Percentiles rank a stretch among this genome's conserved stretches.
phyloP scores from a whole-genome alignment of 2,113 vertebrate species.

The human region DNA sequence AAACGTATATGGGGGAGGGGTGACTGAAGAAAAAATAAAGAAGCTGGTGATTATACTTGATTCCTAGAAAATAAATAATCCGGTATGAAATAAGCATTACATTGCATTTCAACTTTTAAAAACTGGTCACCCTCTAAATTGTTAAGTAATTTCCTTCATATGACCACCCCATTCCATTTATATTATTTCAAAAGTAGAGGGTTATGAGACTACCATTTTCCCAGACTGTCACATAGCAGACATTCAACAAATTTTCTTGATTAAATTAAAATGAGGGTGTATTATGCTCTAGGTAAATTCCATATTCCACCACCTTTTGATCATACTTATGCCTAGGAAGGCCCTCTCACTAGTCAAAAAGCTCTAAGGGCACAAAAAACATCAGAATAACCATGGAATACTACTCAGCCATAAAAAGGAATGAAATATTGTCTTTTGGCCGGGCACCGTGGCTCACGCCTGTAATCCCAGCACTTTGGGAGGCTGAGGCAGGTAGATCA shows the following conservation, averaged over 20 bases:
- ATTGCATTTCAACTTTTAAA: not conserved
- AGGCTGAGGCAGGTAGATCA: too few species aligned
- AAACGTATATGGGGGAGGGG: not conserved
- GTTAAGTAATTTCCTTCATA: not conserved
- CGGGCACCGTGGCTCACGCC: too few species aligned
- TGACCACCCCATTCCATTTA: not conserved
- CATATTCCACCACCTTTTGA: not conserved
- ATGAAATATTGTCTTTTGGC: too few species aligned
- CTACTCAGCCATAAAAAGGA: too few species aligned
- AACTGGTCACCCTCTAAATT: not conserved
- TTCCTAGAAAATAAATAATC: not conserved
- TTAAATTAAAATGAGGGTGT: not conserved
- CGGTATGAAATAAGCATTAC: not conserved
- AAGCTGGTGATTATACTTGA: not conserved
- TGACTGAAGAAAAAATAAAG: not conserved
- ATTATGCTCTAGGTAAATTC: slow-evolving; percentile 24
- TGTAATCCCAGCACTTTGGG: too few species aligned
- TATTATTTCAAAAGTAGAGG: slow-evolving; percentile 29
- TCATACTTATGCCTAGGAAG: not conserved
- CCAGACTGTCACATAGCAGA: not conserved
- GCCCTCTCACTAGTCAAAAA: not conserved
- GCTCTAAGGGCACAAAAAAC: not conserved
- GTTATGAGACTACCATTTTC: slow-evolving; percentile 8
- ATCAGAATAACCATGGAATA: not conserved
- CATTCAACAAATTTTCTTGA: not conserved